Percentiles rank a stretch among this genome's conserved stretches.
phyloP scores from a whole-genome alignment of 2,888 invertebrate genomes.

The Heteromurus nitidus region DNA sequence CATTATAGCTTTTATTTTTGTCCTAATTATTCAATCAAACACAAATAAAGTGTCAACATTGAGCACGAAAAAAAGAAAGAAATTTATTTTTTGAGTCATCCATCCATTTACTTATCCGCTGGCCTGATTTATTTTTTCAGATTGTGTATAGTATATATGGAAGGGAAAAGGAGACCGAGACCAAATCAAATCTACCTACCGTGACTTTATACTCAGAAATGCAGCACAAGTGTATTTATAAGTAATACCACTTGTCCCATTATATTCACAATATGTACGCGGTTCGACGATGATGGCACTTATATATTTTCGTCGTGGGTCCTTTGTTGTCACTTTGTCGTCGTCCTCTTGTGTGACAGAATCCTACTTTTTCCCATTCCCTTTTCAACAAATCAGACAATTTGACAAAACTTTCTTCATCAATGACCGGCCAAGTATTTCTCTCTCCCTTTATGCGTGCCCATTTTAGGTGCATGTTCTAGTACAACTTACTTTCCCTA shows the following conservation, averaged over 20 bases:
- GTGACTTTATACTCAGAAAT: no score
- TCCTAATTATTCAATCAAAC: conserved; percentile 61
- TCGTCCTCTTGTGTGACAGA: conserved; percentile 31
- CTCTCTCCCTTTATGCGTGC: no score
- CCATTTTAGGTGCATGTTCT: no score
- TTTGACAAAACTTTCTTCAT: conserved; percentile 31
- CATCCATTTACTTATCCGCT: conserved; percentile 29
- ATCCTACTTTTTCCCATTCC: conserved; percentile 50
- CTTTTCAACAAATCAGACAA: conserved; percentile 13
- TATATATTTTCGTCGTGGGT: no score
- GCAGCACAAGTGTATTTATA: no score
- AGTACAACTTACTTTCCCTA: no score
- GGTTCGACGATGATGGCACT: no score
- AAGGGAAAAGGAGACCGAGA: no score
- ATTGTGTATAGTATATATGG: not conserved
- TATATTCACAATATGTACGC: no score
- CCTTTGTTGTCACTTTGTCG: not conserved
- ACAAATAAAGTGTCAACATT: conserved; percentile 38
- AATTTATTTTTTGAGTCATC: conserved; percentile 30
- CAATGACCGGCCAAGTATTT: not conserved
- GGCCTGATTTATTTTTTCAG: conserved; percentile 9
- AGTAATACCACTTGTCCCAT: no score
- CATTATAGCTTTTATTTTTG: conserved; percentile 11
- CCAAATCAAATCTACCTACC: no score
- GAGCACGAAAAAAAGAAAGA: conserved; percentile 19